Percentiles rank a stretch among this genome's conserved stretches.
Conservation (phyloP, 2,888 invertebrate genomes). For the Agrypnus murinus region DNA sequence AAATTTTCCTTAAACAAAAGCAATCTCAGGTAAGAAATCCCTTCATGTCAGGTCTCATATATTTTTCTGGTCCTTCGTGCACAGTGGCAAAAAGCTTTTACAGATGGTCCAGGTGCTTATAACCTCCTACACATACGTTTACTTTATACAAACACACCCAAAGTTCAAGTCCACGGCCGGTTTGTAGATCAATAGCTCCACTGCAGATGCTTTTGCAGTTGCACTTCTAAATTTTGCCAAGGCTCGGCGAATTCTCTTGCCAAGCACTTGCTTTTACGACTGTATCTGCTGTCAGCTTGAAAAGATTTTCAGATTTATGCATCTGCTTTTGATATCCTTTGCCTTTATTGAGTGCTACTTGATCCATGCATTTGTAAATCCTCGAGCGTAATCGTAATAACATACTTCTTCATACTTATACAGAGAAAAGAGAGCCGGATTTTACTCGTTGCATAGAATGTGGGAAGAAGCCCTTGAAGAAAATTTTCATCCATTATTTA, state of each 20-base stretch:
- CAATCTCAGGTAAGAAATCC: neutral
- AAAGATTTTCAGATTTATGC: slow-evolving; percentile 38
- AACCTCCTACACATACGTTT: slow-evolving; percentile 60
- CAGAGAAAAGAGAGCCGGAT: neutral
- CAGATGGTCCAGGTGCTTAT: slow-evolving; percentile 60
- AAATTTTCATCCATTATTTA: neutral
- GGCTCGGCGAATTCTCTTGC: slow-evolving; percentile 31
- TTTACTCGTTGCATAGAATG: too few species aligned
- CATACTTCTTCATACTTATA: neutral
- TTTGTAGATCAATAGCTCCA: slow-evolving; percentile 58
- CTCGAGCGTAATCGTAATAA: neutral
- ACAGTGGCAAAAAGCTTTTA: slow-evolving; percentile 38
- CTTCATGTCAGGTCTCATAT: slow-evolving; percentile 1
- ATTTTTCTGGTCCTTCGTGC: slow-evolving; percentile 31
- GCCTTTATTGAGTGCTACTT: slow-evolving; percentile 27
- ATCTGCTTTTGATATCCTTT: slow-evolving; percentile 35
- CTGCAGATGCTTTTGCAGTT: slow-evolving; percentile 57
- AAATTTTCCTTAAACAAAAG: neutral
- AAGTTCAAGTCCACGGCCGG: slow-evolving; percentile 53
- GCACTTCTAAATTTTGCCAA: slow-evolving; percentile 47
- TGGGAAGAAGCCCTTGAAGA: too few species aligned
- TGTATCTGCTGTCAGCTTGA: slow-evolving; percentile 35
- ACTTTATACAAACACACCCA: slow-evolving; percentile 57
- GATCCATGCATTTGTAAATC: slow-evolving; percentile 17
- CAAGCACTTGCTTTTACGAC: slow-evolving; percentile 33